Conservation (phyloP, 2,113 vertebrate species). For the Rhea americana region DNA sequence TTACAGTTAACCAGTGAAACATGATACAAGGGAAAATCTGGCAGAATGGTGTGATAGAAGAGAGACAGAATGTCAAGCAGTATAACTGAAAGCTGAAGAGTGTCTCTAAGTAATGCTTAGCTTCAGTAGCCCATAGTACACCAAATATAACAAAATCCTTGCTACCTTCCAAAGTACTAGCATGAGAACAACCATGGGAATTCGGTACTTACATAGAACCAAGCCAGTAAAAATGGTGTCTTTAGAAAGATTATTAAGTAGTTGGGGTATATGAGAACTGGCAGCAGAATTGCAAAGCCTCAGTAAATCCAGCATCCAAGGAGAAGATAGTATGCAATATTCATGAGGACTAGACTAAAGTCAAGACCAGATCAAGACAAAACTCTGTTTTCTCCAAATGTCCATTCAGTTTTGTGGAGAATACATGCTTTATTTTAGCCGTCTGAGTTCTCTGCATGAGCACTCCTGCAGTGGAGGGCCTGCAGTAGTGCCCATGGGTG, state of each 20-base stretch:
- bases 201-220: not conserved
- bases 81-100: not conserved
- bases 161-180: not conserved
- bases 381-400: not conserved
- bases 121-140: not conserved
- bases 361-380: not conserved
- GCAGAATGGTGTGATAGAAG: not conserved
- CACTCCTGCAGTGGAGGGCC: not conserved
- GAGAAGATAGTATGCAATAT: not conserved
- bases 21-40: not conserved
- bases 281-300: not conserved
- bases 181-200: not conserved
- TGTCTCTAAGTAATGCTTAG: not conserved
- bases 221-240: not conserved
- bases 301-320: not conserved
- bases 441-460: not conserved
- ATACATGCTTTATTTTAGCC: not conserved
- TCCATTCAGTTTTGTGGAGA: not conserved
- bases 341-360: not conserved
- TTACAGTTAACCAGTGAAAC: not conserved
- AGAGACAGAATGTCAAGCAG: not conserved
- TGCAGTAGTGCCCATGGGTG: not conserved
- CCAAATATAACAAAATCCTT: not conserved
- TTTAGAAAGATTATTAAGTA: not conserved
- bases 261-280: not conserved